These are phyloP conservation scores for Balearica regulorum DNA, from an alignment of 2,797 vertebrate genomes.

Conservation along the genomic window DNA sequence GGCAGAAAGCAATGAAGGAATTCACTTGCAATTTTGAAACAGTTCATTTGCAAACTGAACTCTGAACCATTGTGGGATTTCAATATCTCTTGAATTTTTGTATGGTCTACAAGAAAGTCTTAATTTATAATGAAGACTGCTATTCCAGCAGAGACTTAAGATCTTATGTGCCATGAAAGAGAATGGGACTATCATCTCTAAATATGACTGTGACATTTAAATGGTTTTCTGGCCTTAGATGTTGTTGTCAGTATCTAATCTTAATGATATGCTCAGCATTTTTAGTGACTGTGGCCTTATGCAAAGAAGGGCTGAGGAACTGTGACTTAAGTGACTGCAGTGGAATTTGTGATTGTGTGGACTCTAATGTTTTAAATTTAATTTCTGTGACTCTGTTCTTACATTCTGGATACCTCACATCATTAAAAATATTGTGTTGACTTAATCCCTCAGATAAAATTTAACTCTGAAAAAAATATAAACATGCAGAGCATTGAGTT, in stretches of 20 bases:
- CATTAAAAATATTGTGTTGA: not conserved
- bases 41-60: not conserved
- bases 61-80: not conserved
- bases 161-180: not conserved
- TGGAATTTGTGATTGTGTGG: not conserved
- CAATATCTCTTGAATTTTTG: not conserved
- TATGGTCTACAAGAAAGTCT: not conserved
- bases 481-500: not conserved
- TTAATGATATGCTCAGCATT: not conserved
- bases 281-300: not conserved
- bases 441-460: not conserved
- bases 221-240: not conserved
- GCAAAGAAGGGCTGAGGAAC: not conserved
- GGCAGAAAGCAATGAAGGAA: not conserved
- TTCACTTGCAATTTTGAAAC: not conserved
- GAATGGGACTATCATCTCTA: not conserved
- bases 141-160: not conserved
- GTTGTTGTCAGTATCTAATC: not conserved
- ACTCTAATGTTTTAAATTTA: not conserved
- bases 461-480: not conserved
- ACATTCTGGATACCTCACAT: not conserved
- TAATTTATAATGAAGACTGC: not conserved
- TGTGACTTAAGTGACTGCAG: not conserved
- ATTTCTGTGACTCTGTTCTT: not conserved
- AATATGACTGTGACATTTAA: not conserved